Percentiles rank a stretch among this genome's conserved stretches.
These are phyloP conservation scores for Choloepus didactylus DNA, from an alignment of 2,797 vertebrate genomes.

Conservation along the genomic window DNA sequence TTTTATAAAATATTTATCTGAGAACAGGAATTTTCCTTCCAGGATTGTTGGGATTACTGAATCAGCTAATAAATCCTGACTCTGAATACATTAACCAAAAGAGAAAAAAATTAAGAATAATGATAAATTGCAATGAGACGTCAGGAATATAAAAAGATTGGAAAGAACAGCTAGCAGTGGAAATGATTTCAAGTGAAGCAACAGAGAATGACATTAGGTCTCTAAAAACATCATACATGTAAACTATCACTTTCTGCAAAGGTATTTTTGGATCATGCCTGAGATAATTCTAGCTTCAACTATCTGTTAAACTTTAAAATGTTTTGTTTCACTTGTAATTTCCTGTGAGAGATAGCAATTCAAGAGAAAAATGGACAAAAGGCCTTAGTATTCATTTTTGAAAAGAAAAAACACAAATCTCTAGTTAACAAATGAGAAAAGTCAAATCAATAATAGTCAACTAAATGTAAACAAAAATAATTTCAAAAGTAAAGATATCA, in stretches of 20 bases:
- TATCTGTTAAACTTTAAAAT: conserved; percentile 16
- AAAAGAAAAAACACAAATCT: conserved; percentile 37
- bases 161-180: not conserved
- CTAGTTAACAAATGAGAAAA: not conserved
- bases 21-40: not conserved
- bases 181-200: conserved; percentile 36
- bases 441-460: not conserved
- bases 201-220: not conserved
- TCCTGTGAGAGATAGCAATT: not conserved
- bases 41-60: conserved; percentile 44
- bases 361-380: conserved; percentile 13
- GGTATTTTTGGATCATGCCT: conserved; percentile 45
- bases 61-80: conserved; percentile 52
- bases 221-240: not conserved
- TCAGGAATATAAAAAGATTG: not conserved
- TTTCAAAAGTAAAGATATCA: not conserved
- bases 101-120: not conserved
- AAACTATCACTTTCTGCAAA: conserved; percentile 2
- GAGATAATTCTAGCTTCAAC: conserved; percentile 49
- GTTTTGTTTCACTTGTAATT: conserved; percentile 27
- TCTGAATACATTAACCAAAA: conserved; percentile 38
- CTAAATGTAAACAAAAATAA: not conserved
- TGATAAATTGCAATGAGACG: not conserved
- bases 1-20: not conserved
- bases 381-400: not conserved